Percentiles rank a stretch among this genome's conserved stretches.
Evolutionary conservation across 2,888 invertebrate species (phyloP).

Genomic region (Odiellus spinosus): DNA sequence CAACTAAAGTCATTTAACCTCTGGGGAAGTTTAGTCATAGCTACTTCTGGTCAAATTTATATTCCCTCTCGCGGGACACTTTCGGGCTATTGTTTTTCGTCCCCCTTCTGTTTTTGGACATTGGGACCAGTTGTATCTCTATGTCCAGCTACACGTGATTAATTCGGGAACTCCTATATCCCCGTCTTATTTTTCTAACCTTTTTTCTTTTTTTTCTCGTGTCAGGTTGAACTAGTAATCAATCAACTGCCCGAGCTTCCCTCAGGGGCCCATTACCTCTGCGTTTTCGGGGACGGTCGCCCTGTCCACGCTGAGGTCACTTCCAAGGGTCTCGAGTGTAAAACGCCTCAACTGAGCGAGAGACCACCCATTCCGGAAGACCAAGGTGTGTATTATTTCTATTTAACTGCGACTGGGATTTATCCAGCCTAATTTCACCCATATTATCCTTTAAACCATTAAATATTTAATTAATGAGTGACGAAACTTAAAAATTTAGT

Average conservation of each 20-base stretch:
- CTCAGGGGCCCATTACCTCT: constrained; percentile 74
- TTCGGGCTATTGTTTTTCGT: too few species aligned
- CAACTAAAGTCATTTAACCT: too few species aligned
- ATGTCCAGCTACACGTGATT: too few species aligned
- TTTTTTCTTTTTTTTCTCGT: not conserved
- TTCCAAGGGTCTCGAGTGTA: constrained; percentile 64
- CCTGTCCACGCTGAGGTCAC: constrained; percentile 78
- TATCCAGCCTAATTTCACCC: not conserved
- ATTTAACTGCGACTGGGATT: not conserved
- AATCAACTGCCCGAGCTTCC: constrained; percentile 79
- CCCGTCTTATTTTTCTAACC: too few species aligned
- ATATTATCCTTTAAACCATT: not conserved
- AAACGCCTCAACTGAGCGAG: constrained; percentile 46
- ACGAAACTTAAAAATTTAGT: too few species aligned
- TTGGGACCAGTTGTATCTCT: too few species aligned
- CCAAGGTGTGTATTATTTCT: constrained; percentile 15
- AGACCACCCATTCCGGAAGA: constrained; percentile 21
- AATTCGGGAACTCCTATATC: too few species aligned
- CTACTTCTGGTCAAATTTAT: too few species aligned
- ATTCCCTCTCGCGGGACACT: too few species aligned
- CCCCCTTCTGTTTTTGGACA: too few species aligned
- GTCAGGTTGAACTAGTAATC: constrained; percentile 57
- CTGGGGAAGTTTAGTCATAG: too few species aligned
- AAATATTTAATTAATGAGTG: too few species aligned
- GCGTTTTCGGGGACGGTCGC: constrained; percentile 74